These are phyloP conservation scores for Nipponia nippon DNA, from an alignment of 2,113 vertebrate species.

Conservation along the genomic window DNA sequence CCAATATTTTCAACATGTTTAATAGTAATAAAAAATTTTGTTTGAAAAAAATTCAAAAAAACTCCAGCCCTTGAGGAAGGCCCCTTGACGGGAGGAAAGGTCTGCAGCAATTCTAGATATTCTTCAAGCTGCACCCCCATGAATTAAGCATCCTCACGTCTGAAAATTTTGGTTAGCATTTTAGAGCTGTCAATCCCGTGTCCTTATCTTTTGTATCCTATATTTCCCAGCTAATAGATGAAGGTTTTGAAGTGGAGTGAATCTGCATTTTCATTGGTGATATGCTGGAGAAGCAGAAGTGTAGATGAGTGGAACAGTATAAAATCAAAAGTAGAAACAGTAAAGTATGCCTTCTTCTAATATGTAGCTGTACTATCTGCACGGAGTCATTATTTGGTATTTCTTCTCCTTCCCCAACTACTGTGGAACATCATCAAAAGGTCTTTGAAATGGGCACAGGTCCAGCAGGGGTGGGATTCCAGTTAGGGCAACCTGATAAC, in stretches of 20 bases:
- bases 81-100: not conserved
- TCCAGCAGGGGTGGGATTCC: not conserved
- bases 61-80: not conserved
- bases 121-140: not conserved
- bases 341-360: not conserved
- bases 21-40: not conserved
- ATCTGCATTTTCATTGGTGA: not conserved
- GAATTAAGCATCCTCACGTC: not conserved
- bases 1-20: not conserved
- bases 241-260: not conserved
- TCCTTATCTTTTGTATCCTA: not conserved
- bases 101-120: not conserved
- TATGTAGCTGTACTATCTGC: no score
- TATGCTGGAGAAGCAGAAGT: not conserved
- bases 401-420: not conserved
- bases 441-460: not conserved
- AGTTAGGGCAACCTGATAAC: not conserved
- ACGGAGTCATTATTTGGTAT: not conserved
- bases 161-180: not conserved
- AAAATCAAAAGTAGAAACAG: not conserved
- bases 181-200: not conserved
- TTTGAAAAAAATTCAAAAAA: not conserved
- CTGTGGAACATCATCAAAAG: not conserved
- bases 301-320: not conserved
- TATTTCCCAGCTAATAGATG: not conserved